Evolutionary conservation across 1,140 invertebrate species (phyloP), one percentile per base, ranked within the genome.

Genomic region (Archegozetes longisetosus): DNA sequence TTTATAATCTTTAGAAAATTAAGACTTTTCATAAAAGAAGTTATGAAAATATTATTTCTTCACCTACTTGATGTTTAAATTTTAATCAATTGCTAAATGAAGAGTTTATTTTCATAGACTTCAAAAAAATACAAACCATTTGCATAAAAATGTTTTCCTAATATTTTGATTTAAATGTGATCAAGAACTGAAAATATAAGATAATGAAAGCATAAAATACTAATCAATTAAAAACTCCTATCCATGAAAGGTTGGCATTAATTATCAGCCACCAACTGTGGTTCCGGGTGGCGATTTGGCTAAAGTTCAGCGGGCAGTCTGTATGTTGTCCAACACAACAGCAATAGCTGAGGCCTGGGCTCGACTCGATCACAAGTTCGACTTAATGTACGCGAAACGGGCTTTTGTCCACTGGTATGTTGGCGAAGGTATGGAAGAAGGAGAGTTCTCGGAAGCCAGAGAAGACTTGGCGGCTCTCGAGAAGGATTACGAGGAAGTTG

Each of bases 261-360:
- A 87, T 77, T 85, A 88, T 71, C 86, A 89, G 70, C 85, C 85
- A 47, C 85, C 85, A 13, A 86, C 84, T 63, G 84, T 84, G 25
- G 84, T 88, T 54, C 84, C 85, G 47, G 84, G 84, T 20, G 84
- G 85, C 51, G 86, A 89, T 72, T 72, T 89, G 64, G 86, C 86
- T 27, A 86, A 86, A 24, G 84, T 87, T 4, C 84, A 85, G 70
- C 77, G 85, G 61, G 85, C 86, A 3, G 84, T 88, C 3, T 88
- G 86, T 71, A 86, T 88, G 85, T 70, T 82, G 58, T 77, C 76
- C 61, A 79, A 80, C 69, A 81, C 77, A 4, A 80, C 79, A 0
- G 82, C 84, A 28, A 81, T 88, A 52, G 84, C 84, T 13, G 88
- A 93, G 69, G 77, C 78, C 2, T 80, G 79, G 79, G 74, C 75